Evolutionary conservation across 2,888 invertebrate genomes (phyloP), one percentile per base, ranked within the genome.

Genomic region (Phragmatobia fuliginosa): DNA sequence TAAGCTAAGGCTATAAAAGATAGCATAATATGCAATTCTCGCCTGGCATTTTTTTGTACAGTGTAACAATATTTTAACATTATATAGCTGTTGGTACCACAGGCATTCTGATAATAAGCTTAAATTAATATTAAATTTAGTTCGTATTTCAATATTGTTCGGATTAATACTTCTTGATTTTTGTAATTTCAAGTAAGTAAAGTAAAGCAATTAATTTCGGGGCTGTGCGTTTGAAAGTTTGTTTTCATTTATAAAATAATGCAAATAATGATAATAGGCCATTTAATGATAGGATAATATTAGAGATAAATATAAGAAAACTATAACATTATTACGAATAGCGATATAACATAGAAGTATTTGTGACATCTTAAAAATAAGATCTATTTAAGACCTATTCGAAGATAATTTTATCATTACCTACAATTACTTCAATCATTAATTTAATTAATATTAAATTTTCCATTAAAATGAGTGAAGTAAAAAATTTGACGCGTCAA

Each of bases 391-490:
- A 74, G 70, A 77, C 73, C 62, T 52, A 58, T 60, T 65, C 58
- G 28, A 69, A 75, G 62, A 76, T 71, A 69, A 78, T 72, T 65
- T 36, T 72, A 76, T 73, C 64, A 56, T 71, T 70, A 72, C 62
- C 71, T 73, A 75, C 62, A 71, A 71, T 80, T 81, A 87, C 89
- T 90, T 88, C 88, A 77, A 83, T 83, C 90, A 90, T 90, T 85
- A 92, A 92, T 92, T 93, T 92, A 92, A 93, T 88, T 80, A 71
- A 49, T 68, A 90, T 92, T 91, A 92, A 93, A 93, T 91, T 92
- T 86, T 92, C 75, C 76, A 92, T 92, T 80, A 78, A 71, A 88
- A 92, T 88, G 90, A 88, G 72, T 78, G 88, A 92, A 91, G 88
- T 83, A 84, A 71, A 67, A n/a, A 67, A 66, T 63, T 60, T n/a